phyloP scores from a whole-genome alignment of 2,113 vertebrate species.

The Pelecanoides urinatrix region DNA sequence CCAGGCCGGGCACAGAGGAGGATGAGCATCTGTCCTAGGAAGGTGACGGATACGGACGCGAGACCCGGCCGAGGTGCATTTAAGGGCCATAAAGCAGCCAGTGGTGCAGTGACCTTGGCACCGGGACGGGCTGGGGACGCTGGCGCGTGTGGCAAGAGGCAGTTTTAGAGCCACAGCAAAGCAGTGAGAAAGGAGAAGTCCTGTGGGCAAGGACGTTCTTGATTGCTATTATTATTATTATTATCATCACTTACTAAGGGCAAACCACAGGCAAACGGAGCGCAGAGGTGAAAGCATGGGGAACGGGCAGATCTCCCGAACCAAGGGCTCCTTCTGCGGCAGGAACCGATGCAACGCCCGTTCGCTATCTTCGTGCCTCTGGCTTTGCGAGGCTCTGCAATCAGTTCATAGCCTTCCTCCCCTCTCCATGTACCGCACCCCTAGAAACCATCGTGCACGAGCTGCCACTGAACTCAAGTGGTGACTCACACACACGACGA shows the following conservation, averaged over 20 bases:
- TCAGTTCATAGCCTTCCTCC: background rate
- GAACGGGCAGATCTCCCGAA: background rate
- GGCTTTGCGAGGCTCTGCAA: background rate
- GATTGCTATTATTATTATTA: background rate
- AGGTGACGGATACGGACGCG: rapidly evolving
- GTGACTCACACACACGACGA: background rate
- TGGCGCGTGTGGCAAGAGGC: rapidly evolving
- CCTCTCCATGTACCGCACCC: background rate
- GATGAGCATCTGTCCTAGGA: rapidly evolving
- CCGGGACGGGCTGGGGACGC: background rate
- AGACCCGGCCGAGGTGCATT: background rate
- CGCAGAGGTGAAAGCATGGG: background rate
- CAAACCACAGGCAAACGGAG: background rate
- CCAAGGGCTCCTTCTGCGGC: too few species aligned
- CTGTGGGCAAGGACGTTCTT: background rate
- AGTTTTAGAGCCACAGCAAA: background rate
- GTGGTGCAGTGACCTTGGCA: background rate
- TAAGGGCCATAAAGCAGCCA: background rate
- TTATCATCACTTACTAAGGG: background rate
- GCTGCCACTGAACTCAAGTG: background rate
- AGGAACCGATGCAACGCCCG: background rate
- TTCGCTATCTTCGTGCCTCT: background rate
- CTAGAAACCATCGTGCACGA: background rate
- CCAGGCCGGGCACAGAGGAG: rapidly evolving
- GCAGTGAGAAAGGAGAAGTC: background rate